Conservation (phyloP, 2,113 vertebrate species). For the Tauraco erythrolophus region DNA sequence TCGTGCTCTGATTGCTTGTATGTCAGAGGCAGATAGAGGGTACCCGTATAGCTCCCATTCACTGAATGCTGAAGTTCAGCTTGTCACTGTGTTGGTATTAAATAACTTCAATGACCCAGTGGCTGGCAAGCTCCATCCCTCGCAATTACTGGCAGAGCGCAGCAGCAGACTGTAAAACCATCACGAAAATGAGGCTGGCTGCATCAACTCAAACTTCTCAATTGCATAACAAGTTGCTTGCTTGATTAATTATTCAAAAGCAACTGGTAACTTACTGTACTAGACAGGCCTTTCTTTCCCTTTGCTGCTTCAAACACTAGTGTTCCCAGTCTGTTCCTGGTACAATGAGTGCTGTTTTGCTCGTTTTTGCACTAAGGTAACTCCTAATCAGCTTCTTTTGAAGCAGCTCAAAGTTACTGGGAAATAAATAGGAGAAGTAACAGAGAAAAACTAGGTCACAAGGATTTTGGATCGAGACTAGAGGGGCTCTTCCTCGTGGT, state of each 20-base stretch:
- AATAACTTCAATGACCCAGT: neutral
- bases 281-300: neutral
- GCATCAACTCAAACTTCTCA: conserved; percentile 9
- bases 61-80: neutral
- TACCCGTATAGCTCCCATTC: neutral
- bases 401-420: neutral
- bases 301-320: neutral
- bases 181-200: conserved; percentile 30
- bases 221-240: neutral
- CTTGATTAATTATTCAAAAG: conserved; percentile 57
- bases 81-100: neutral
- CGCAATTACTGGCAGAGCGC: conserved; percentile 9
- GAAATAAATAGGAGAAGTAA: conserved; percentile 7
- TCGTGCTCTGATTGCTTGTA: neutral
- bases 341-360: neutral
- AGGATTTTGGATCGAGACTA: neutral
- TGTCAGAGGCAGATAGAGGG: neutral
- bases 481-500: neutral
- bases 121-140: conserved; percentile 5
- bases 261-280: conserved; percentile 22
- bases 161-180: neutral
- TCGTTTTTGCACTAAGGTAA: neutral
- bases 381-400: conserved; percentile 9
- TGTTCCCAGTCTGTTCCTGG: neutral
- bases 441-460: conserved; percentile 28